These are phyloP conservation scores for Ancistrus triradiatus DNA, from an alignment of 2,113 vertebrate species.

Conservation along the genomic window DNA sequence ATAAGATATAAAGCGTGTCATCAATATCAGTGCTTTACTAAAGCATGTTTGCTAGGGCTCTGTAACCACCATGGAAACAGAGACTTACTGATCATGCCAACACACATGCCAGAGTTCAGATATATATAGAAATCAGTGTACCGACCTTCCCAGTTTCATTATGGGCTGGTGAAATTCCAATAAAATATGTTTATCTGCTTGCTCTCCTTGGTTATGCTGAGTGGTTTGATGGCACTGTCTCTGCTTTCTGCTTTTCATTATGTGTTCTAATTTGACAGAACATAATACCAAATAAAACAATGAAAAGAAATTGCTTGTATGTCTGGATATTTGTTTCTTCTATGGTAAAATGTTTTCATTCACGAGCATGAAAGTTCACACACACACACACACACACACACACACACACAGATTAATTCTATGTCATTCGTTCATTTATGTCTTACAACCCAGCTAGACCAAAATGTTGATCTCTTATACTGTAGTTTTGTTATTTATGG, in stretches of 20 bases:
- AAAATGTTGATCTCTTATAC: no score
- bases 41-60: not conserved
- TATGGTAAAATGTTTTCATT: not conserved
- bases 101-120: constrained; percentile 4
- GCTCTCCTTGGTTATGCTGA: constrained; percentile 38
- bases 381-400: constrained; percentile 4
- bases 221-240: constrained; percentile 23
- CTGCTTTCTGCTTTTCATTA: constrained; percentile 36
- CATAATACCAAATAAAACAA: constrained; percentile 71
- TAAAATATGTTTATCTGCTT: constrained; percentile 29
- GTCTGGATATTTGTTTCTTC: not conserved
- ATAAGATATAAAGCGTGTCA: no score
- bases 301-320: constrained; percentile 27
- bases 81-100: not conserved
- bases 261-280: constrained; percentile 46
- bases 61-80: constrained; percentile 2
- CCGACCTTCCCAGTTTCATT: no score
- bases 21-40: no score
- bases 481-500: no score
- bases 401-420: not conserved
- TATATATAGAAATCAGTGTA: constrained; percentile 1
- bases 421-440: no score
- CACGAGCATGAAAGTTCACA: not conserved
- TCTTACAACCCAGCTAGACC: no score
- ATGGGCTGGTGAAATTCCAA: not conserved